Evolutionary conservation across 2,797 vertebrate species (phyloP), one percentile per base, ranked within the genome.

Genomic region (Phrynocephalus guinanensis): DNA sequence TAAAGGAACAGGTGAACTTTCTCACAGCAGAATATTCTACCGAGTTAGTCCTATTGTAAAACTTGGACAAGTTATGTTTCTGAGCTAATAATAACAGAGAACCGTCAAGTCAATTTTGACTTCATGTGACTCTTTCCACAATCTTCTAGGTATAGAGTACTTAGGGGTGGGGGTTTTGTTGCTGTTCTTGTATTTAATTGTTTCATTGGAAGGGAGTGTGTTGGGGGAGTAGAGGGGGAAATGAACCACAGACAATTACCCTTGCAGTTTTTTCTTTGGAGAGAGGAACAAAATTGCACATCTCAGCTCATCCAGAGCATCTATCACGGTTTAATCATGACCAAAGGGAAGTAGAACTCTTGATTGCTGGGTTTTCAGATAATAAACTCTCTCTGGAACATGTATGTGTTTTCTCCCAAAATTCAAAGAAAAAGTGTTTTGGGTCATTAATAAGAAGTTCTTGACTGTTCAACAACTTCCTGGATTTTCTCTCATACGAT

Each of bases 111-210:
- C 13, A 11, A 56, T 13, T 63, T 16, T 63, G 60, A 63, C 11
- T 63, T 63, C 16, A 16, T 13, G 60, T 20, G 15, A 63, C 60
- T 13, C 60, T 63, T 63, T 20, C 60, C 16, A 63, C 60, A 63
- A 5, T 20, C 18, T 63, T 63, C 60, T 13, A 63, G 60, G 16
- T 63, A 63, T 11, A 63, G 18, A 20, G 4, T 63, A 63, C 13
- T 63, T 13, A 63, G 70, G 82, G 71, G 30, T 18, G 38, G 24
- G 3, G 91, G 89, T 30, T 93, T 93, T 92, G 92, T 91, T 94
- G 94, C 93, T 93, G 83, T 90, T 91, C 93, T 92, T 87, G 86
- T 93, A 91, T 93, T 92, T 94, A 93, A 92, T 93, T 93, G 93
- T 88, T 90, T 92, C 89, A 66, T 77, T 88, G 28, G 82, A 86